Base-by-base conservation (phyloP, 1,140 invertebrate genomes). In the Triops longicaudatus region DNA sequence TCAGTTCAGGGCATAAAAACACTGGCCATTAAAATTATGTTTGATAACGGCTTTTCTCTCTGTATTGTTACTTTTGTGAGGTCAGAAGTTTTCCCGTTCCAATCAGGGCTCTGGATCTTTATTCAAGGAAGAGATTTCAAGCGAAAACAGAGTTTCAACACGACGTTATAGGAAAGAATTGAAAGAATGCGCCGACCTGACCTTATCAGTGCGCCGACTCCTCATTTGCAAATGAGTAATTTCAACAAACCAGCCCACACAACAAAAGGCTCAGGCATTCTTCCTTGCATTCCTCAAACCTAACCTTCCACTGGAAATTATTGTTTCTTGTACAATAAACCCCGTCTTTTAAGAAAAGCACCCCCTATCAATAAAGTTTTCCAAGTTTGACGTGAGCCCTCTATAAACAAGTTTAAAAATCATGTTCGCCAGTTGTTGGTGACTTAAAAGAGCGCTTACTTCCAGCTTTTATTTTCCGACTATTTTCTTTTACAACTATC, bases 221-320 rank as follows among this genome's bases (percentile, higher is more conserved):
- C 17, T 63, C 50, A 63, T 63, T 63, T 63, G 50, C 50, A 63
- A 63, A 63, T 63, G 50, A 63, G 50, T 63, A 22, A 63, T 63
- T 63, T 17, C 22, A 43, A 22, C 63, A 28, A 71, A 26, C 82
- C 84, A 84, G 84, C 83, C 83, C 82, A 83, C 73, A 41, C 73
- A 42, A 44, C 73, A 42, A 44, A 28, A 22, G 37, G 37, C 22
- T 17, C 14, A 22, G 26, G 1, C 22, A 26, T 74, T 41, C 73
- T 74, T 27, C 73, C 37, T 22, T 9, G 31, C 22, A 42, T 74
- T 31, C 37, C 73, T 27, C 26, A 1, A 31, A 26, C 73, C 73
- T 22, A 74, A 26, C 43, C n/a, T 12, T 37, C 73, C 22, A n/a
- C 73, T 22, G 72, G n/a, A 73, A 73, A 63, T 63, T 63, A 63